Conservation (phyloP, 2,888 invertebrate species). For the Lepidocyrtoides sp. region DNA sequence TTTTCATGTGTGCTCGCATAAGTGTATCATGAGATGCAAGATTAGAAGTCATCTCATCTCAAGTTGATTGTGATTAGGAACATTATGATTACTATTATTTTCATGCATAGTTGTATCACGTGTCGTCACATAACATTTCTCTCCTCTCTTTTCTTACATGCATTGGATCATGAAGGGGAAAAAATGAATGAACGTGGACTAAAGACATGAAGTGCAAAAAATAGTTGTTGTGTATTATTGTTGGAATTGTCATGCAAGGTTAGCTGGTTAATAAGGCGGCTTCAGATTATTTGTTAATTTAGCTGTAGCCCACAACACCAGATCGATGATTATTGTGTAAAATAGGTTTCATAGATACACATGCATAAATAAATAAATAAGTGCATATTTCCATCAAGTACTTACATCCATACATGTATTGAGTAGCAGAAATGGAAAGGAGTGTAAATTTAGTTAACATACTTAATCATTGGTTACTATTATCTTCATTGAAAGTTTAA, state of each 20-base stretch:
- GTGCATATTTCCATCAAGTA: not conserved
- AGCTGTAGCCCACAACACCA: not conserved
- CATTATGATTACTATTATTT: slow-evolving; percentile 56
- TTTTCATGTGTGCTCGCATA: not conserved
- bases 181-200: slow-evolving; percentile 12
- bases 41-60: slow-evolving; percentile 43
- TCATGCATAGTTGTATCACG: slow-evolving; percentile 41
- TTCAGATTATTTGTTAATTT: slow-evolving; percentile 24
- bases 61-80: slow-evolving; percentile 45
- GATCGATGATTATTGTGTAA: not conserved
- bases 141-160: slow-evolving; percentile 6
- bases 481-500: not conserved
- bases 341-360: not conserved
- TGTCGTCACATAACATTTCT: slow-evolving; percentile 45
- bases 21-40: slow-evolving; percentile 30
- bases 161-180: slow-evolving; percentile 2
- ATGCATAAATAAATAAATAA: no score
- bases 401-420: no score
- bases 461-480: slow-evolving; percentile 3
- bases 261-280: slow-evolving; percentile 55
- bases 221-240: slow-evolving; percentile 4
- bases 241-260: slow-evolving; percentile 56
- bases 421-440: slow-evolving; percentile 22
- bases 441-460: slow-evolving; percentile 23
- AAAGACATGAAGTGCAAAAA: slow-evolving; percentile 42